Conservation (phyloP, 2,888 invertebrate genomes). For the Synergus laeviventris region DNA sequence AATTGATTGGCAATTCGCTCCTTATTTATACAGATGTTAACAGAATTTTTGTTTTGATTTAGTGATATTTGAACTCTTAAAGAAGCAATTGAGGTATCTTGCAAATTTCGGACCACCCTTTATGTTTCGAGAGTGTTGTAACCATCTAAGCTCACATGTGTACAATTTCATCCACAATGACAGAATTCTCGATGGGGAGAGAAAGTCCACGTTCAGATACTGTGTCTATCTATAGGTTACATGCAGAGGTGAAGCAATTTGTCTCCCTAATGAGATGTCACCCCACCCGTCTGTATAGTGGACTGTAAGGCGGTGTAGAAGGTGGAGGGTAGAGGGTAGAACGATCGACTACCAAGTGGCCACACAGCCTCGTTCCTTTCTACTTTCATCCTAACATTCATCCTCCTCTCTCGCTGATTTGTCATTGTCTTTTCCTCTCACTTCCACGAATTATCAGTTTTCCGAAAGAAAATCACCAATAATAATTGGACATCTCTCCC, state of each 20-base stretch:
- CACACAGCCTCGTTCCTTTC: constrained; percentile 48
- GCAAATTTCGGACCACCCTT: background rate
- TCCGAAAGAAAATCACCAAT: background rate
- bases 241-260: constrained; percentile 73
- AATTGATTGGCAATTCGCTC: no score
- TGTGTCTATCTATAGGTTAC: constrained; percentile 25
- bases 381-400: constrained; percentile 53
- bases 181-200: constrained; percentile 12
- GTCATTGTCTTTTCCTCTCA: constrained; percentile 45
- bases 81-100: background rate
- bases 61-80: no score
- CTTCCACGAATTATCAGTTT: constrained; percentile 11
- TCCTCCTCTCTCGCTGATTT: constrained; percentile 47
- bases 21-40: no score
- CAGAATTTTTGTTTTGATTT: no score
- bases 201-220: constrained; percentile 1
- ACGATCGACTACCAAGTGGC: constrained; percentile 55
- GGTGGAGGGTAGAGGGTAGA: constrained; percentile 45
- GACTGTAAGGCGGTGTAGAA: constrained; percentile 54
- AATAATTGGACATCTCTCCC: constrained; percentile 19
- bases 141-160: background rate
- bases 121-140: background rate
- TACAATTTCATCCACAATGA: background rate
- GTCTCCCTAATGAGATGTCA: constrained; percentile 76
- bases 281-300: constrained; percentile 67